Evolutionary conservation across 1,140 invertebrate genomes (phyloP), one percentile per base, ranked within the genome.

Genomic region (Galleria mellonella): DNA sequence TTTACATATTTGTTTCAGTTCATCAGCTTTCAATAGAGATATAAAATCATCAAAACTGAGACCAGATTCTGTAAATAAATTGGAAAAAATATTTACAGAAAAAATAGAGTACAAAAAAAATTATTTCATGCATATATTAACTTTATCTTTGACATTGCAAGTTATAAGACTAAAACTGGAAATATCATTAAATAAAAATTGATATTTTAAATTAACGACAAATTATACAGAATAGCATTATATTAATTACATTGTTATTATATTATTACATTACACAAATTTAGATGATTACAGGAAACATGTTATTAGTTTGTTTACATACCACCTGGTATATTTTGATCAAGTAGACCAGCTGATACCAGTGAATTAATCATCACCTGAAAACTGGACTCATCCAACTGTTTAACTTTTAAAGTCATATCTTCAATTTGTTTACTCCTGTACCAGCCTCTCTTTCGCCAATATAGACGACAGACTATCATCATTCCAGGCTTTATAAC

Each of bases 401-500:
- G 41, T 17, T 32, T 32, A 13, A 47, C 47, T 48, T 39, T 43
- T 62, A 7, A 51, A 15, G 48, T 45, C 10, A 66, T 66, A 37
- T 46, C n/a, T 11, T 17, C 40, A 15, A 68, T 35, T 35, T 63
- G 29, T 4, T 72, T 51, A 11, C 29, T 29, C 12, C 52, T 63
- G 30, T 63, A 75, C 75, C 75, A 79, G 7, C 58, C 48, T 4
- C 56, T 56, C 29, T 67, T 50, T 4, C 63, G 48, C 76, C 76
- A 78, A 31, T 69, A 82, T 28, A 82, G 32, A n/a, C 73, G 51
- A 48, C 78, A 81, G 0, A 81, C 51, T 1, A 78, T 31, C 17
- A 46, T 47, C 49, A 71, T 52, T 1, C 72, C 66, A 9, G 60
- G 67, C 32, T 70, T 70, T 7, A 43, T 15, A 33, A 71, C 14